Evolutionary conservation across 2,797 vertebrate species (phyloP).

Genomic region (Antrozous pallidus): DNA sequence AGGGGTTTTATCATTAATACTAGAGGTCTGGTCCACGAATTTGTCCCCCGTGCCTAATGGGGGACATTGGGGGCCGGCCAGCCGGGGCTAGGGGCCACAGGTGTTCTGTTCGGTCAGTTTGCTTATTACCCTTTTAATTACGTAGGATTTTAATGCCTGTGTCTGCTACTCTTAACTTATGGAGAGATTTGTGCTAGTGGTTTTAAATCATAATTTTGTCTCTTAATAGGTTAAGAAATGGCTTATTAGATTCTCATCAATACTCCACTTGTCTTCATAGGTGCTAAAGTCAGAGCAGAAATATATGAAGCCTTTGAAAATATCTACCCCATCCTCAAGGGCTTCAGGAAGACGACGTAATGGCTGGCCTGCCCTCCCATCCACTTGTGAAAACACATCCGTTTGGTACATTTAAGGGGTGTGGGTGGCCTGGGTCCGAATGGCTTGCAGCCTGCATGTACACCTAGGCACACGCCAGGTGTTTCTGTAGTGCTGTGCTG

Average conservation of each 20-base stretch:
- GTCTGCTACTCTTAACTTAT: not conserved
- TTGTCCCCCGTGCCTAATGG: too few species aligned
- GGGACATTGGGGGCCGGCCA: too few species aligned
- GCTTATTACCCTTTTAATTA: too few species aligned
- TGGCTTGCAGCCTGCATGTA: conserved; percentile 67
- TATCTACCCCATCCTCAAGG: conserved; percentile 99
- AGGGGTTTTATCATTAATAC: too few species aligned
- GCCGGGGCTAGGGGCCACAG: too few species aligned
- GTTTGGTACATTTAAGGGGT: conserved; percentile 69
- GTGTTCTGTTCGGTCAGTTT: too few species aligned
- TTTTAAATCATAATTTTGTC: not conserved
- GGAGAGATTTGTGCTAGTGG: not conserved
- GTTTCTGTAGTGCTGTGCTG: conserved; percentile 77
- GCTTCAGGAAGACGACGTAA: conserved; percentile 98
- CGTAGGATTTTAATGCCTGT: not conserved
- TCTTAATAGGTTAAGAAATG: not conserved
- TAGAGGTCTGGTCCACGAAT: too few species aligned
- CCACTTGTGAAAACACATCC: conserved; percentile 50
- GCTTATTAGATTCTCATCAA: not conserved
- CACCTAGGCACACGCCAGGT: conserved; percentile 58
- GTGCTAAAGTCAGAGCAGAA: conserved; percentile 98
- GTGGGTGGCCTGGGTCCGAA: conserved; percentile 49
- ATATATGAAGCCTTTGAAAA: conserved; percentile 99
- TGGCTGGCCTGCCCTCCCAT: conserved; percentile 57
- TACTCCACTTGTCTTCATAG: conserved; percentile 77